phyloP scores from a whole-genome alignment of 2,797 vertebrate genomes.

The Hypotaenidia okinawae region DNA sequence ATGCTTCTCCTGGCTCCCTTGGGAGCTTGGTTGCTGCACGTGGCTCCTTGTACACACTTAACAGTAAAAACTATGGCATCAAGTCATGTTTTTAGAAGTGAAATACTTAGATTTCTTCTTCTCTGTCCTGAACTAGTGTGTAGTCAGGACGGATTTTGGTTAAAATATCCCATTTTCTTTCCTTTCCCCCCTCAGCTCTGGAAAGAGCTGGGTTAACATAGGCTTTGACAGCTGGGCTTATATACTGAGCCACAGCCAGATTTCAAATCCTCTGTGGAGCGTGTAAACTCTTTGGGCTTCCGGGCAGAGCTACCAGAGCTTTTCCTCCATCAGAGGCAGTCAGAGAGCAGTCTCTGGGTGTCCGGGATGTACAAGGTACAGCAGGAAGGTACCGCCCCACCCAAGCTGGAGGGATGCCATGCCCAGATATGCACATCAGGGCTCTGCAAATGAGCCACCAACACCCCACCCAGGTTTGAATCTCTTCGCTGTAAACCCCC shows the following conservation, averaged over 20 bases:
- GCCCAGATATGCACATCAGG: neutral
- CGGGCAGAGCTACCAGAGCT: neutral
- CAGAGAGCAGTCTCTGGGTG: neutral
- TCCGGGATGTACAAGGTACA: neutral
- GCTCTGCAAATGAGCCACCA: neutral
- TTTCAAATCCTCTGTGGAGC: neutral
- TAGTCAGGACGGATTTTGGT: neutral
- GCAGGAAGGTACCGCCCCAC: neutral
- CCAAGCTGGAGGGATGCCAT: neutral
- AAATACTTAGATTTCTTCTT: neutral
- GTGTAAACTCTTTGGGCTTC: neutral
- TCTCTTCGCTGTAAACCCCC: neutral
- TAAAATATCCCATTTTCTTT: neutral
- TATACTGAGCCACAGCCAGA: neutral
- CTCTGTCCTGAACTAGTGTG: neutral
- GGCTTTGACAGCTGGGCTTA: neutral
- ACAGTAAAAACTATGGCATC: neutral
- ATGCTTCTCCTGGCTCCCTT: neutral
- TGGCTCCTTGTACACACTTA: rapidly evolving
- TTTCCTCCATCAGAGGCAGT: neutral
- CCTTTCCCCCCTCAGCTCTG: neutral
- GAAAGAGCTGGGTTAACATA: neutral
- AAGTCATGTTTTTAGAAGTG: neutral
- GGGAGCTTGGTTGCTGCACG: neutral
- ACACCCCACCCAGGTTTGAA: rapidly evolving